Evolutionary conservation across 1,140 invertebrate genomes (phyloP), one percentile per base, ranked within the genome.

Genomic region (Tetragnatha versicolor): DNA sequence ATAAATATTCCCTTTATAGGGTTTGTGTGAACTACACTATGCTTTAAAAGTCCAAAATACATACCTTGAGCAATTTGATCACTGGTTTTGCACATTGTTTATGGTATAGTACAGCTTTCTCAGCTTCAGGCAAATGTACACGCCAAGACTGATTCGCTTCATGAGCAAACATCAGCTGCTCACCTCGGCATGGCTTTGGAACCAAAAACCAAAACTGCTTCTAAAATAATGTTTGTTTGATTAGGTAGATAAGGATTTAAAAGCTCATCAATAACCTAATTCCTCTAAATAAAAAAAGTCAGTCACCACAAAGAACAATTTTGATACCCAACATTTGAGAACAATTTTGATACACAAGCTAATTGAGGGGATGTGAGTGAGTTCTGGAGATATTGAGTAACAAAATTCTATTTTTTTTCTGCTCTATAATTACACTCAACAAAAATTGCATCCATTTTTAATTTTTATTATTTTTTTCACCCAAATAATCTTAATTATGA

Each of bases 21-120:
- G n/a, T n/a, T n/a, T n/a, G n/a, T n/a, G n/a, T n/a, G n/a, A n/a
- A n/a, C n/a, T n/a, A n/a, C n/a, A n/a, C n/a, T n/a, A n/a, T n/a
- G n/a, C n/a, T n/a, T n/a, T n/a, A n/a, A n/a, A n/a, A n/a, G n/a
- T n/a, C n/a, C n/a, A n/a, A 31, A 60, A 55, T 25, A 55, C 14
- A 47, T 68, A 68, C 65, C 29, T 68, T 68, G 4, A 68, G 45
- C 31, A 68, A 45, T 9, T n/a, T 68, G 20, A 68, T 68, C 0
- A 68, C 10, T n/a, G 27, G 14, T 33, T 68, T 68, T 20, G 65
- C 65, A 20, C 45, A 49, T 17, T 31, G 17, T 4, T 49, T 49
- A 31, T 68, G 17, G 20, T 68, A 29, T 17, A 68, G 14, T 9
- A 68, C 65, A 3, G 17, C 20, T 5, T 51, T 51, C 22, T 68